Evolutionary conservation across 2,888 invertebrate species (phyloP).

Genomic region (Drosophila buzzatii): DNA sequence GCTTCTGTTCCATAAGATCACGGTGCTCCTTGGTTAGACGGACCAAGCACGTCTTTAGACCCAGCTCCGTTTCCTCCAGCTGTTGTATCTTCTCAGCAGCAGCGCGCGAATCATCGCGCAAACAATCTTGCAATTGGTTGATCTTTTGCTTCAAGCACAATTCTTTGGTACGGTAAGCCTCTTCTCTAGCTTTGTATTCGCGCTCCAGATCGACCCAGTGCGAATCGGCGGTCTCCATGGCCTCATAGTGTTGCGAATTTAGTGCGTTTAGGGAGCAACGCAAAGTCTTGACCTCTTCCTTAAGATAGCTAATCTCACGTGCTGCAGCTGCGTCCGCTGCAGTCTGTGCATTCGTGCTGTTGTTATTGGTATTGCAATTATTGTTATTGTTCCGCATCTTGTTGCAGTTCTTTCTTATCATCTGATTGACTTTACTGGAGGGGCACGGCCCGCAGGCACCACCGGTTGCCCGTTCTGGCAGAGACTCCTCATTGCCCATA

Average conservation of each 20-base stretch:
- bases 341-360: neutral
- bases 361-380: neutral
- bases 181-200: slow-evolving; percentile 88
- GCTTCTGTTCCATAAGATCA: slow-evolving; percentile 86
- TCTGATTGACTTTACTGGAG: neutral
- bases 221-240: slow-evolving; percentile 90
- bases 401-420: neutral
- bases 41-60: slow-evolving; percentile 86
- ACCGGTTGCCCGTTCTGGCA: slow-evolving; percentile 10
- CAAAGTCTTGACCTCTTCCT: slow-evolving; percentile 81
- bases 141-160: slow-evolving; percentile 87
- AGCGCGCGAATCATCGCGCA: slow-evolving; percentile 86
- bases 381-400: neutral
- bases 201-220: slow-evolving; percentile 90
- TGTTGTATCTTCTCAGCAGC: slow-evolving; percentile 87
- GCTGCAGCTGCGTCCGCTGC: slow-evolving; percentile 20
- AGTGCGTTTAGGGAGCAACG: slow-evolving; percentile 86
- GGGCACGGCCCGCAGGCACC: slow-evolving; percentile 17
- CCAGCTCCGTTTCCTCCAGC: slow-evolving; percentile 87
- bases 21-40: slow-evolving; percentile 87
- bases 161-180: slow-evolving; percentile 86
- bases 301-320: slow-evolving; percentile 66
- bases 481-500: slow-evolving; percentile 67
- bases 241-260: slow-evolving; percentile 89
- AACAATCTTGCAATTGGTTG: slow-evolving; percentile 86